phyloP scores from a whole-genome alignment of 2,888 invertebrate genomes.

The Eutolmus rufibarbis region DNA sequence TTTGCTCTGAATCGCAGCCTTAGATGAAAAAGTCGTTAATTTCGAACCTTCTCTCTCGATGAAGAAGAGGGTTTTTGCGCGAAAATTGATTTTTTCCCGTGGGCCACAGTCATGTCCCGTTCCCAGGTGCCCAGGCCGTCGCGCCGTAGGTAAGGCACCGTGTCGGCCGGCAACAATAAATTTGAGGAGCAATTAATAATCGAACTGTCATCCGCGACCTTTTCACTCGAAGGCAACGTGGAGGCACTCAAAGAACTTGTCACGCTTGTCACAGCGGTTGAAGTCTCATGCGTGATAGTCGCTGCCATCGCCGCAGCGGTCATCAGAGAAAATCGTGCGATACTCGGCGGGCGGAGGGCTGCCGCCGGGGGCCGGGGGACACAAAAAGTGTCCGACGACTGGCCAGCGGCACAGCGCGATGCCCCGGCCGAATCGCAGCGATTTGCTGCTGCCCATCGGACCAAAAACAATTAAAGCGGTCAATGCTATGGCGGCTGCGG shows the following conservation, averaged over 20 bases:
- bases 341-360: background rate
- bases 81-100: background rate
- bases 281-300: constrained; percentile 43
- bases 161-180: constrained; percentile 27
- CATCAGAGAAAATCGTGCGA: constrained; percentile 29
- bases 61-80: background rate
- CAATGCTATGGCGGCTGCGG: constrained; percentile 4
- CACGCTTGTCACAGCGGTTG: constrained; percentile 43
- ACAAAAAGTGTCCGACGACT: background rate
- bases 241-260: constrained; percentile 44
- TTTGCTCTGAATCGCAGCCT: background rate
- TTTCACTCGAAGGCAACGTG: constrained; percentile 43
- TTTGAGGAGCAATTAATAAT: constrained; percentile 52
- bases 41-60: background rate
- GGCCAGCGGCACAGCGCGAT: background rate
- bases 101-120: background rate
- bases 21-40: background rate
- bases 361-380: too few relatives aligned
- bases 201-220: constrained; percentile 52
- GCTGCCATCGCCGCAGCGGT: constrained; percentile 27
- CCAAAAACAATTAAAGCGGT: constrained; percentile 41
- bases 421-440: background rate
- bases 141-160: background rate
- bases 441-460: constrained; percentile 22
- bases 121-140: background rate